These are phyloP conservation scores for Phrynocephalus versicolor DNA, from an alignment of 2,113 vertebrate species.

Conservation along the genomic window DNA sequence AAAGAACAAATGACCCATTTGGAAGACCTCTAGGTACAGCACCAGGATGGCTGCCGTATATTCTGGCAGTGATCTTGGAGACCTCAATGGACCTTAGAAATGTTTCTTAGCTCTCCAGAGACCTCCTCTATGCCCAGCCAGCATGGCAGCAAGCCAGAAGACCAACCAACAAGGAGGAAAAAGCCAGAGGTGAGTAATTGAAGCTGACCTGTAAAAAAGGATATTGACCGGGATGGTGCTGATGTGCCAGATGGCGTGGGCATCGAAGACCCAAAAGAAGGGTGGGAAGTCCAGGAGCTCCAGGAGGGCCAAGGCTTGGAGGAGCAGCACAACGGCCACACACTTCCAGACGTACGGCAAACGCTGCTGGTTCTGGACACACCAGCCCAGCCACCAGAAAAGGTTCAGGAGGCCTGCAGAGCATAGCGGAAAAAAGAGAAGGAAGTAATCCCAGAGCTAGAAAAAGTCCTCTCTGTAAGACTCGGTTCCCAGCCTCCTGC, in stretches of 20 bases:
- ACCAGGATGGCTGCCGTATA: not conserved
- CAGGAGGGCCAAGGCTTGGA: constrained; percentile 90
- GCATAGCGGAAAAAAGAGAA: not conserved
- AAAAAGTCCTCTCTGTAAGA: no score
- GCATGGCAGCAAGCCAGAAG: not conserved
- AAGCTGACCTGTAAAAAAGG: constrained; percentile 91
- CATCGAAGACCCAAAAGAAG: constrained; percentile 90
- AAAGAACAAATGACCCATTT: not conserved
- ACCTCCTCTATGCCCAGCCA: no score
- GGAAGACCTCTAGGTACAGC: not conserved
- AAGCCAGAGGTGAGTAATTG: not conserved
- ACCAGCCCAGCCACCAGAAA: constrained; percentile 96
- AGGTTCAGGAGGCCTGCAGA: constrained; percentile 86
- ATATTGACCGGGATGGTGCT: constrained; percentile 93
- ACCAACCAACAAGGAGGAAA: not conserved
- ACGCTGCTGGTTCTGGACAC: constrained; percentile 81
- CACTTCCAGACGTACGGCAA: constrained; percentile 94
- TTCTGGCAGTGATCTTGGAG: not conserved
- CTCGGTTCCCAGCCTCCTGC: no score
- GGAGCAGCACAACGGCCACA: constrained; percentile 83
- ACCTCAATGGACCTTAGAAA: no score
- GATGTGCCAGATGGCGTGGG: constrained; percentile 95
- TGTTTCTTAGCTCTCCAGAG: no score
- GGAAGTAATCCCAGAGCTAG: not conserved
- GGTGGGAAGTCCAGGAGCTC: constrained; percentile 96